Conservation (phyloP, 2,797 vertebrate species). For the Sebastes cheni region DNA sequence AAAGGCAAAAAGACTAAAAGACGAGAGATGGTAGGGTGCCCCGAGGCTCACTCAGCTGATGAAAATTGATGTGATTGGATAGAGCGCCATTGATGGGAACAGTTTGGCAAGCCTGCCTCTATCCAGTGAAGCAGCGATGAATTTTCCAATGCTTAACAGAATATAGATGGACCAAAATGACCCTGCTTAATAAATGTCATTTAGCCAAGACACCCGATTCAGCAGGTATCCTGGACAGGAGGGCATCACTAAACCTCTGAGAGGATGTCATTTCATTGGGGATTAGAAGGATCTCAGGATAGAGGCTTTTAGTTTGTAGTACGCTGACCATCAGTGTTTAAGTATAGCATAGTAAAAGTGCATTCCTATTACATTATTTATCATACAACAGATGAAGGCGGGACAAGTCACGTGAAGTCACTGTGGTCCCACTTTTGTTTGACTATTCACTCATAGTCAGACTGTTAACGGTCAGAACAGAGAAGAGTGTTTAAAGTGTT, state of each 20-base stretch:
- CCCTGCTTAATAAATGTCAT: conserved; percentile 71
- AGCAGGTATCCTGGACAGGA: conserved; percentile 51
- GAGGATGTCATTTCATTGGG: conserved; percentile 40
- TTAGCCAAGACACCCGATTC: conserved; percentile 65
- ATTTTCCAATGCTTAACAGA: conserved; percentile 69
- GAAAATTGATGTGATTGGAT: conserved; percentile 75
- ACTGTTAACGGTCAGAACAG: neutral
- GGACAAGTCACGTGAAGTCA: neutral
- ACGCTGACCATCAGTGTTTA: conserved; percentile 18
- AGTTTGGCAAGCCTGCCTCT: conserved; percentile 68
- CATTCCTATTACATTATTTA: neutral
- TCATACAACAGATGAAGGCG: neutral
- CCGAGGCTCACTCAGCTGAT: conserved; percentile 66
- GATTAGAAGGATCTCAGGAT: conserved; percentile 18
- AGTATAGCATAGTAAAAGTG: neutral
- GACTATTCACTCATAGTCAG: neutral
- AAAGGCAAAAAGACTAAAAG: conserved; percentile 55
- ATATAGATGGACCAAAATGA: conserved; percentile 74
- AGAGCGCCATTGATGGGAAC: conserved; percentile 63
- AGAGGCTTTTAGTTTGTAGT: conserved; percentile 33
- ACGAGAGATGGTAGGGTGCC: conserved; percentile 37
- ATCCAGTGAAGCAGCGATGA: conserved; percentile 67
- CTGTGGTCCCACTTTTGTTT: neutral
- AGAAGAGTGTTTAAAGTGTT: neutral
- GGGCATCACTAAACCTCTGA: conserved; percentile 35